Conservation (phyloP, 2,113 vertebrate genomes). For the Turnix velox region DNA sequence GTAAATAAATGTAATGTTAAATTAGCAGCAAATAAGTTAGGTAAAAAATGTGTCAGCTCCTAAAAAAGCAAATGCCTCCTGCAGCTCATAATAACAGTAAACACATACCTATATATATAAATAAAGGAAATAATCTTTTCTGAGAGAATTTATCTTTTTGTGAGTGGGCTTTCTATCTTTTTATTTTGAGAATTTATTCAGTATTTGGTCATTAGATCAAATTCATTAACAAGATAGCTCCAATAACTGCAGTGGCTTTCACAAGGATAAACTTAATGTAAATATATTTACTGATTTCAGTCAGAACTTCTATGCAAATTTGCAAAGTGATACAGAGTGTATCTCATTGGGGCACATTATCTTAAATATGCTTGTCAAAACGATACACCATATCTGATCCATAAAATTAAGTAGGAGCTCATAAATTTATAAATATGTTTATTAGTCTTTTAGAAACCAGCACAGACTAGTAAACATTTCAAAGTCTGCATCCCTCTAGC, state of each 20-base stretch:
- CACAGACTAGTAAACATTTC: slow-evolving; percentile 60
- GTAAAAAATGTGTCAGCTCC: neutral
- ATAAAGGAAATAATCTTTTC: neutral
- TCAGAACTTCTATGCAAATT: neutral
- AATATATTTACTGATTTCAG: neutral
- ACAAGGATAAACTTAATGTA: neutral
- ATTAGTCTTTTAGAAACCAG: slow-evolving; percentile 31
- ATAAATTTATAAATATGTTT: slow-evolving; percentile 60
- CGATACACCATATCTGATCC: slow-evolving; percentile 20
- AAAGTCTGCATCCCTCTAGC: slow-evolving; percentile 59
- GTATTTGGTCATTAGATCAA: neutral
- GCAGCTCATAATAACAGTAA: neutral
- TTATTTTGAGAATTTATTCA: neutral
- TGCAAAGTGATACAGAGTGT: neutral
- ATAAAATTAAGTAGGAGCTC: slow-evolving; percentile 46
- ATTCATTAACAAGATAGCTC: slow-evolving; percentile 5
- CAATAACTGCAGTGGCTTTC: neutral
- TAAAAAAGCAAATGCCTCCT: neutral
- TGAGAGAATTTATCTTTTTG: neutral
- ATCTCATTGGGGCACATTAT: slow-evolving; percentile 13
- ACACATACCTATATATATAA: neutral
- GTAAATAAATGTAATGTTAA: neutral
- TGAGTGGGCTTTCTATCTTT: neutral
- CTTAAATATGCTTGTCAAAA: slow-evolving; percentile 47
- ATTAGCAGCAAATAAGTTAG: neutral